A percentile compares a stretch with the other conserved stretches of the same genome.
These are phyloP conservation scores for Drosophila carrolli DNA, from an alignment of 1,140 invertebrate species.

Conservation along the genomic window DNA sequence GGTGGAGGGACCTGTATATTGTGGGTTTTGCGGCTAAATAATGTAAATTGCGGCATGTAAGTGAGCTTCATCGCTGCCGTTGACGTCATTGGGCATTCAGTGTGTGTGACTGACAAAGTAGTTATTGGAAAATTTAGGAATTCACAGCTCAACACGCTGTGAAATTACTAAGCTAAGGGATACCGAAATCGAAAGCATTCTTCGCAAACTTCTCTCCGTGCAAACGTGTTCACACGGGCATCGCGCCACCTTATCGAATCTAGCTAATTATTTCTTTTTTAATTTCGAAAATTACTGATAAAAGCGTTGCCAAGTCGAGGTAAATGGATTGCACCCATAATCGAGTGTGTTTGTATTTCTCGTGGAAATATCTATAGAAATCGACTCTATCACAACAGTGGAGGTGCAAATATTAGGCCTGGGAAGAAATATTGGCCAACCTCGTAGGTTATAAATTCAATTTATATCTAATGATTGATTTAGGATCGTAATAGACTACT, in stretches of 20 bases:
- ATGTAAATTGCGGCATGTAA: slow-evolving; percentile 34
- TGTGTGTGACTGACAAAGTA: slow-evolving; percentile 2
- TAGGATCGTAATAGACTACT: not conserved
- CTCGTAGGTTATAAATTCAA: not conserved
- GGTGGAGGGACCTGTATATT: too few relatives aligned
- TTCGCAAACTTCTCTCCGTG: not conserved
- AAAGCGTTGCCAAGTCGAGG: slow-evolving; percentile 23
- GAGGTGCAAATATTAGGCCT: not conserved
- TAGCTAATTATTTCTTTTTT: slow-evolving; percentile 23
- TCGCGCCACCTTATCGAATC: slow-evolving; percentile 28
- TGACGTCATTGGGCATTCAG: slow-evolving; percentile 22
- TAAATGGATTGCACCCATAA: slow-evolving; percentile 6
- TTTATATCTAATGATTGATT: too few relatives aligned
- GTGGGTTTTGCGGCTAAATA: slow-evolving; percentile 5
- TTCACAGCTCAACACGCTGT: slow-evolving; percentile 25
- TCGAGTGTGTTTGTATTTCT: not conserved
- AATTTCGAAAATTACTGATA: slow-evolving; percentile 40
- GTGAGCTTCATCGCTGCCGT: slow-evolving; percentile 9
- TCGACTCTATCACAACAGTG: not conserved
- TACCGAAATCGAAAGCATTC: not conserved
- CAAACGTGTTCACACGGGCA: slow-evolving; percentile 14
- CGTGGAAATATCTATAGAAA: slow-evolving; percentile 11
- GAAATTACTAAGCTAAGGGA: not conserved
- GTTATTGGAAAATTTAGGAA: slow-evolving; percentile 31
- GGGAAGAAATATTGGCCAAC: not conserved